Base-by-base conservation (phyloP, 2,888 invertebrate species). In the Stenodera caucasica region DNA sequence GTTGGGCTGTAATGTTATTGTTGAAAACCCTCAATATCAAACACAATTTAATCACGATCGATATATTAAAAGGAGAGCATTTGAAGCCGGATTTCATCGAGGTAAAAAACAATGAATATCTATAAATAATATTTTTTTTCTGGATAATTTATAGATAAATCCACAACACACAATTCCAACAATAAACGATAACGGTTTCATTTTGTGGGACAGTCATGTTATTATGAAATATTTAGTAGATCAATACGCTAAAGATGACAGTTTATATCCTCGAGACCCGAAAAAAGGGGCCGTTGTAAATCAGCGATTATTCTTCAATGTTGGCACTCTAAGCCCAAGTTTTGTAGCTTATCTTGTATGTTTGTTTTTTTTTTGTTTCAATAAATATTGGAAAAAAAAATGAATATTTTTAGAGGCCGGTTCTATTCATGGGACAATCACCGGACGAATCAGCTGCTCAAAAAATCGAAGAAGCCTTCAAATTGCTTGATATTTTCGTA, bases 181-280 rank as follows among this genome's bases (percentile, higher is more conserved):
- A 0, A 83, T 91, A 72, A 84, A 88, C 69, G 91, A 91, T 72
- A 85, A 85, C 70, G 90, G 89, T 40, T 88, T 90, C 67, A 82
- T 84, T 67, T 75, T 90, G 54, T 88, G 86, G 84, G 90, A 90
- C 77, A 90, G 90, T 69, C 88, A 88, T 18, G 88, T 88, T 0
- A 89, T 90, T 52, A 81, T 87, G 80, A 78, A 83, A 5, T 90
- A 90, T 74, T 75, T 90, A 64, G 86, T 81, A 8, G 86, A 87
- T 64, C 84, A 88, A 52, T 90, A 90, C 64, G 87, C 83, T 2
- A 85, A 86, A 61, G 84, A 88, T 60, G 88, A 88, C 69, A 80
- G 84, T 0, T 72, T 89, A 32, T 88, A 86, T 69, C 89, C 90
- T 0, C 86, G 84, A 67, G 87, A 89, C 61, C 83, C 86, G 0